Evolutionary conservation across 2,113 vertebrate species (phyloP).

Genomic region (Taxidea taxus): DNA sequence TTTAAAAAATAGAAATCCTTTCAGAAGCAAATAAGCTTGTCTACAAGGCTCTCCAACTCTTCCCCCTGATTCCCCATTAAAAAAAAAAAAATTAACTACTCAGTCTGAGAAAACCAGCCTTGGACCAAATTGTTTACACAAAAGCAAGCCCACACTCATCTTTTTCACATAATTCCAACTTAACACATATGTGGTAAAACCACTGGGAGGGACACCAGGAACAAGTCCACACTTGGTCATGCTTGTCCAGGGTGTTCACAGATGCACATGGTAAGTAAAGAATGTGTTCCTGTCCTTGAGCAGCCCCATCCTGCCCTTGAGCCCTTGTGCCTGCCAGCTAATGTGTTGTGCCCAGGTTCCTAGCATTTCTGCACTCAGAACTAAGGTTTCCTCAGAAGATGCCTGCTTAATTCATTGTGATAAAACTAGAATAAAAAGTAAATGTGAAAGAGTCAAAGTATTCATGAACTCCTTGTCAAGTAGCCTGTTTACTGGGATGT

Average conservation of each 20-base stretch:
- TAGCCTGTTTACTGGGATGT: neutral
- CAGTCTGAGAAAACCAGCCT: neutral
- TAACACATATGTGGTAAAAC: neutral
- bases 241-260: neutral
- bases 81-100: neutral
- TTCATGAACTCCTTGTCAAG: neutral
- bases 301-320: neutral
- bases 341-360: neutral
- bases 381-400: neutral
- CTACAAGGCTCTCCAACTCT: neutral
- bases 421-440: conserved; percentile 3
- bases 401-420: neutral
- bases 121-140: neutral
- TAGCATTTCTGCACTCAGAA: neutral
- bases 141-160: neutral
- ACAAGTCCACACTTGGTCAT: too few relatives aligned
- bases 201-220: neutral
- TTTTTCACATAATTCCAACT: neutral
- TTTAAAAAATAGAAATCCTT: neutral
- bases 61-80: neutral
- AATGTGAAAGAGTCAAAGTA: conserved; percentile 14
- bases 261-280: neutral
- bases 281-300: accelerated
- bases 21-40: neutral
- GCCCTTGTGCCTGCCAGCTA: neutral